Evolutionary conservation across 2,113 vertebrate species (phyloP).

Genomic region (Mesembrinibis cayennensis): DNA sequence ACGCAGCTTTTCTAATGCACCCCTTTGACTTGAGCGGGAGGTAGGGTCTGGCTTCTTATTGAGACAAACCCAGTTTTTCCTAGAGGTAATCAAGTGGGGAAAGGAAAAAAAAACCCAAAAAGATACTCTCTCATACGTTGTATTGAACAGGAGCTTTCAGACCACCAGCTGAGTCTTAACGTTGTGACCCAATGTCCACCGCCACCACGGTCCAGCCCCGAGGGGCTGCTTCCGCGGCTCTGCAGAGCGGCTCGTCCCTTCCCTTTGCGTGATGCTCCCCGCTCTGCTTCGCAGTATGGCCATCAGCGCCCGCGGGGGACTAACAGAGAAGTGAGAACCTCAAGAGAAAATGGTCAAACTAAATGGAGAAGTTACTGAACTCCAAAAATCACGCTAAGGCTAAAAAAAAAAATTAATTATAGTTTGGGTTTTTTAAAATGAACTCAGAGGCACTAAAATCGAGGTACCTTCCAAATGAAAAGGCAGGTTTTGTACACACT

Average conservation of each 20-base stretch:
- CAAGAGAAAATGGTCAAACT: neutral
- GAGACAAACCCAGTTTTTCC: neutral
- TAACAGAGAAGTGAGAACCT: neutral
- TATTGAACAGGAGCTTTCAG: neutral
- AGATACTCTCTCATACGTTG: accelerated
- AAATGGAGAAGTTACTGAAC: accelerated
- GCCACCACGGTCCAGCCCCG: accelerated
- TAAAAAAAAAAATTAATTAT: neutral
- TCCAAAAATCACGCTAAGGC: neutral
- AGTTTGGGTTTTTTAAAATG: neutral
- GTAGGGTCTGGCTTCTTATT: neutral
- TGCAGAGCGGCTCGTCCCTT: accelerated
- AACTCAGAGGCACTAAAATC: neutral
- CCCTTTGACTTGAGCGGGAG: accelerated
- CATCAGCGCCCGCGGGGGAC: accelerated
- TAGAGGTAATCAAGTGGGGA: neutral
- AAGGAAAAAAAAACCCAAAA: neutral
- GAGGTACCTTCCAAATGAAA: neutral
- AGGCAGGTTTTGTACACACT: accelerated
- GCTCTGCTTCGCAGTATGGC: accelerated
- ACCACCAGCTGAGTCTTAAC: neutral
- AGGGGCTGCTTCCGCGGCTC: accelerated
- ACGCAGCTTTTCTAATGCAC: neutral
- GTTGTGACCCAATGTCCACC: accelerated
- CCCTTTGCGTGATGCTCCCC: accelerated